Base-by-base conservation (phyloP, 2,888 invertebrate species). In the Meiosimyza platycephala region DNA sequence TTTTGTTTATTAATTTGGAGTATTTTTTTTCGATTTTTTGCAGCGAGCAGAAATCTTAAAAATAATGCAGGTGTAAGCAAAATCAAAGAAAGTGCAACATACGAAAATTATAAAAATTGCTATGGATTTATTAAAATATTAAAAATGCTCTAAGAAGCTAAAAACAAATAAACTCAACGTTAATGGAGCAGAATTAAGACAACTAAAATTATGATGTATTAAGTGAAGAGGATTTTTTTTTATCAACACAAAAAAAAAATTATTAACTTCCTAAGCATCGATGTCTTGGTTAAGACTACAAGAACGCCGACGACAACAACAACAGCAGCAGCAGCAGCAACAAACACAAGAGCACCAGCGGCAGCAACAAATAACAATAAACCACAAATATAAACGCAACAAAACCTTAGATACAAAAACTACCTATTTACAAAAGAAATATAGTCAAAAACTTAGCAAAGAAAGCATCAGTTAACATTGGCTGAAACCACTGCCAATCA, bases 281-380 rank as follows among this genome's bases (percentile, higher is more conserved):
- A 80, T 80, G 79, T 80, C 79, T 79, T 74, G 76, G 76, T 64
- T 57, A 33, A 74, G 68, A 65, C 55, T 73, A 15, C 64, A 50
- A 65, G 55, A 69, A 18, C 57, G 40, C 62, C 74, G 64, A 16
- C 40, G 15, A 18, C 57, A 15, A 60, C 50, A 48, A 64, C 68
- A 59, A 33, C 51, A 72, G 55, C 48, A 68, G n/a, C 55, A 64
- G 2, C 12, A 33, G 59, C 71, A 69, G 64, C 64, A 48, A 60
- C 67, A 65, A 16, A 28, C 55, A 59, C 64, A 65, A 60, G 28
- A 52, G n/a, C 57, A 63, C 33, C 40, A 22, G 51, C 54, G 40
- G 50, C 40, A 40, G 55, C 22, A 47, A 63, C 47, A 72, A 68
- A 40, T 50, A 28, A 57, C n/a, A 12, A 15, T 15, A 18, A 64